Evolutionary conservation across 2,888 invertebrate species (phyloP).

Genomic region (Nysson spinosus): DNA sequence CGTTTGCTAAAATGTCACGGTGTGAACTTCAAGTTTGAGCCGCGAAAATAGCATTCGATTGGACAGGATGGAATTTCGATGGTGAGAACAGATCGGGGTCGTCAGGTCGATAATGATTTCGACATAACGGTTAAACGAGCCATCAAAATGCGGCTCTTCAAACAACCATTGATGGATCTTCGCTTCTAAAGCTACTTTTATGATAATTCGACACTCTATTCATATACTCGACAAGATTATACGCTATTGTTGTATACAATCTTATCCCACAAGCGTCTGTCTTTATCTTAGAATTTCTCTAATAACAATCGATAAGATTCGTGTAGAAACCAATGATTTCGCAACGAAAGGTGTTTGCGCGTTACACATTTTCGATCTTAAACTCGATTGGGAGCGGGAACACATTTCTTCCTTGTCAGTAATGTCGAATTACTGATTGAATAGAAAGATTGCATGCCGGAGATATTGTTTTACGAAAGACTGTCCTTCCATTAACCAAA

Average conservation of each 20-base stretch:
- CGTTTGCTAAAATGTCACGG: conserved; percentile 24
- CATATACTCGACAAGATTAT: conserved; percentile 36
- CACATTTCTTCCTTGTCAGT: neutral
- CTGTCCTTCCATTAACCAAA: too few relatives aligned
- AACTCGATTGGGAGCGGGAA: neutral
- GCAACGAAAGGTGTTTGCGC: neutral
- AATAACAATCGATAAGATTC: conserved; percentile 1
- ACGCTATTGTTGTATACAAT: conserved; percentile 31
- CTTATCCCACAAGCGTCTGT: conserved; percentile 6
- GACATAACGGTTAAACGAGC: conserved; percentile 61
- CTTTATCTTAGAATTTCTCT: conserved; percentile 16
- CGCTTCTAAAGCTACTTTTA: conserved; percentile 9
- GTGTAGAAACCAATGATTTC: conserved; percentile 9
- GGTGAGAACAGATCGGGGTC: conserved; percentile 49
- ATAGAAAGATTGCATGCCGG: neutral
- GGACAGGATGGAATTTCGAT: neutral
- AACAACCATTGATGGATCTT: conserved; percentile 22
- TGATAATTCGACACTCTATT: conserved; percentile 45
- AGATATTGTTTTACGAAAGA: too few relatives aligned
- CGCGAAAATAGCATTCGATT: neutral
- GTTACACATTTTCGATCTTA: neutral
- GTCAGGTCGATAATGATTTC: conserved; percentile 52
- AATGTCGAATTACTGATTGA: neutral
- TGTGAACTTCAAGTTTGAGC: conserved; percentile 18
- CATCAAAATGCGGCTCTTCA: conserved; percentile 17